Base-by-base conservation (phyloP, 1,140 invertebrate genomes). In the Brachionus paranguensis region DNA sequence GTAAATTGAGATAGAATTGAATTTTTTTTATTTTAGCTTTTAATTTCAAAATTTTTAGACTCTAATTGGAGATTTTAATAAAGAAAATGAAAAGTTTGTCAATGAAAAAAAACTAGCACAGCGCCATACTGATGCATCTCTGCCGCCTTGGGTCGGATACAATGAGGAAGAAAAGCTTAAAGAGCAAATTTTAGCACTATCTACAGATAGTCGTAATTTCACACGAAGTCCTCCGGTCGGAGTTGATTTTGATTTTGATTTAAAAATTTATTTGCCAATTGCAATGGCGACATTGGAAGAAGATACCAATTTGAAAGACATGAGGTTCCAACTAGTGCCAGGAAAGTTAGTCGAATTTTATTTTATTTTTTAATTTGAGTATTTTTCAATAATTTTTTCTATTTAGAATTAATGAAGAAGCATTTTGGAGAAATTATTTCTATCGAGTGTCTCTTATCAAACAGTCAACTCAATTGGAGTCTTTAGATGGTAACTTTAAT, bases 391-490 rank as follows among this genome's bases (percentile, higher is more conserved):
- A n/a, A n/a, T 14, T 29, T 45, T 64, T 7, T 43, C 8, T 74
- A 27, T 85, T 53, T 27, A 98, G 96, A 87, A 95, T 99, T 87
- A 96, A 93, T 87, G 97, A 99, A 91, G 96, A 98, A 90, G 94
- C 94, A 87, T 99, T 99, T 91, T 99, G 97, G 97, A 93, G 95
- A 87, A 99, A 99, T 91, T 99, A 99, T 90, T 99, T 99, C 91
- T 99, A 99, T 91, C 94, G 97, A 88, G 95, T 99, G 84, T 97
- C 95, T 85, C 92, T 99, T 37, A 95, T 99, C 87, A 96, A 96
- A 88, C 97, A 99, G 90, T 96, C 95, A 84, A 95, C 95, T 88
- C 95, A 97, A 88, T 88, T 94, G 85, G 87, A 84, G 86, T 87
- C 85, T 87, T 87, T 88, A 81, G 84, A 85, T 84, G 45, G 33